Conservation (phyloP, 2,797 vertebrate species). For the Sebastes hubbsi region DNA sequence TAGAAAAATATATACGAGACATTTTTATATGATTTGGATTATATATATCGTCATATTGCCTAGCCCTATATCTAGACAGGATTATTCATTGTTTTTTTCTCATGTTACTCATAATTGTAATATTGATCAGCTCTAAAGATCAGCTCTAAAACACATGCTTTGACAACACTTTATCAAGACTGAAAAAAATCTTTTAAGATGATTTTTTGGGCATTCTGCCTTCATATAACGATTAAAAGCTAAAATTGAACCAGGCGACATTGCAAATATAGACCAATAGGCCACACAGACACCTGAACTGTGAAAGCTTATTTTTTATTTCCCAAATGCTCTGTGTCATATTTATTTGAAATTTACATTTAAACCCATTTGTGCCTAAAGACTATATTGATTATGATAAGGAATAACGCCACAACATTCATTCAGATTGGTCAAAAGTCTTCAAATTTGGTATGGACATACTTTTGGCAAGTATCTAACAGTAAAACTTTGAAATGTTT, state of each 20-base stretch:
- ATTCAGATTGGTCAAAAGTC: too few relatives aligned
- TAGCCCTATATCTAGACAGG: neutral
- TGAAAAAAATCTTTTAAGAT: neutral
- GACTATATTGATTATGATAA: too few relatives aligned
- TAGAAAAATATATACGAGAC: too few relatives aligned
- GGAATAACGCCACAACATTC: fast-evolving
- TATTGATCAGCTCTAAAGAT: neutral
- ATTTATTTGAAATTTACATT: neutral
- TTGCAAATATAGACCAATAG: neutral
- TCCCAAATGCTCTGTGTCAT: neutral
- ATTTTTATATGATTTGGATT: too few relatives aligned
- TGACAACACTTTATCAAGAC: neutral
- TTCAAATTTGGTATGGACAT: too few relatives aligned
- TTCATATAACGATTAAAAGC: neutral
- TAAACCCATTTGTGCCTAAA: too few relatives aligned
- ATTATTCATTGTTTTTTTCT: neutral
- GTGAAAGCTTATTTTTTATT: neutral
- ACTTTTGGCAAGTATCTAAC: too few relatives aligned
- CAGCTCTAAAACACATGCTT: neutral
- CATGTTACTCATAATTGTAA: neutral
- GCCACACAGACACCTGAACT: too few relatives aligned
- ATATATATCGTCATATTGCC: too few relatives aligned
- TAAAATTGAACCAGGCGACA: neutral
- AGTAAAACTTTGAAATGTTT: too few relatives aligned
- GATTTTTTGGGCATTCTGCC: neutral